phyloP scores from a whole-genome alignment of 1,140 invertebrate genomes.

The Argopecten irradians region DNA sequence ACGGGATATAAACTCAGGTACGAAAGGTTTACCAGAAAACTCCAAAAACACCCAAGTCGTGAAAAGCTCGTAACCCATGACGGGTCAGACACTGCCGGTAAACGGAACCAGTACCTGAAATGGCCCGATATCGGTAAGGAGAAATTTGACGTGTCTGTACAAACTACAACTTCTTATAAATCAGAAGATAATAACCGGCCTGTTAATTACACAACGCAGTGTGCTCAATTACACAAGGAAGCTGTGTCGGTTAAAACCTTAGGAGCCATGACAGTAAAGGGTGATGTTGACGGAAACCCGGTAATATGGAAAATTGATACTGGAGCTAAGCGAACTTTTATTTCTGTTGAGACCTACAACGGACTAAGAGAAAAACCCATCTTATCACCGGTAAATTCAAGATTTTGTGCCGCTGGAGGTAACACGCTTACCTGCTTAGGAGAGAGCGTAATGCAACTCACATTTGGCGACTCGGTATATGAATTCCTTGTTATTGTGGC shows the following conservation, averaged over 20 bases:
- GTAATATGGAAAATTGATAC: conserved; percentile 54
- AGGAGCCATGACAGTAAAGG: conserved; percentile 41
- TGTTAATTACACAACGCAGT: not conserved
- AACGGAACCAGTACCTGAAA: no score
- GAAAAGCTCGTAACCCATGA: no score
- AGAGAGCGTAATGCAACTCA: not conserved
- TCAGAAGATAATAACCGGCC: not conserved
- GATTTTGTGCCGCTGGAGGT: conserved; percentile 40
- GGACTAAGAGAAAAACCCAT: conserved; percentile 40
- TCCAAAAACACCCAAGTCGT: no score
- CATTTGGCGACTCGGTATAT: conserved; percentile 36
- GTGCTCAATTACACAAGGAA: not conserved
- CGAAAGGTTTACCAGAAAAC: no score
- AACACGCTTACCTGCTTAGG: conserved; percentile 27
- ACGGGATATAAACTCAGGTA: no score
- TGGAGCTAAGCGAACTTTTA: conserved; percentile 48
- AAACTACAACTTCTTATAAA: no score
- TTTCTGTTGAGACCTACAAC: conserved; percentile 36
- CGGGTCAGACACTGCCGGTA: no score
- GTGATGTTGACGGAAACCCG: conserved; percentile 34
- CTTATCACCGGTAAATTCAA: conserved; percentile 29
- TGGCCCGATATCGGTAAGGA: no score
- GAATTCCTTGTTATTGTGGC: conserved; percentile 50
- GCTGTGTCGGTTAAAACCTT: not conserved
- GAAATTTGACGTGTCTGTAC: no score